Evolutionary conservation across 2,888 invertebrate species (phyloP), one percentile per base, ranked within the genome.

Genomic region (Acanthacorydalis orientalis): DNA sequence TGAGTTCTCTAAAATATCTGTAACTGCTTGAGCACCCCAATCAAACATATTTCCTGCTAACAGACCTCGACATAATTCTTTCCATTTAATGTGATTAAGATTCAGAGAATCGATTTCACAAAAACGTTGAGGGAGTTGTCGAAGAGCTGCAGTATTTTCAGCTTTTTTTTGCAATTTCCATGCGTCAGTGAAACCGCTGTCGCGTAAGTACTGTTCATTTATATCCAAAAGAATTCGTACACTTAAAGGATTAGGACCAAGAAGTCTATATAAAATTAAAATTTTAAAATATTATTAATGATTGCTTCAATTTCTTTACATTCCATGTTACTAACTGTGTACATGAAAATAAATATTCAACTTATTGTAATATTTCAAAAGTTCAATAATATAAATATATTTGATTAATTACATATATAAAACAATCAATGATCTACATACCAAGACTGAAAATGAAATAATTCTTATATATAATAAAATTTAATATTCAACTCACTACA

Each of bases 21-120:
- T 80, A 3, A 92, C 86, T 59, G 90, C 91, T 64, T 85, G 83
- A 2, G 96, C 93, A 46, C 96, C 96, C 91, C 93, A 95, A 65
- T 97, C 96, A 69, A 96, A 96, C 69, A 96, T 90, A 65, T 97
- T 97, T 16, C 95, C 78, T 57, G 80, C 81, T 54, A 82, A 62
- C n/a, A 81, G 72, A 38, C 82, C 82, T 55, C 70, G 70, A 51
- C 76, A 72, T 38, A 82, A 59, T 59, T 80, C 79, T 51, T 70
- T 68, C 81, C 81, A 82, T 56, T 71, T 72, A 44, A 68, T 67
- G 48, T 67, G 59, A 47, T 73, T 68, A 55, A 71, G 74, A 43
- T 70, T 66, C 51, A 91, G 68, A 11, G 70, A 68, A 66, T 91
- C 90, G 48, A 93, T 66, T 55, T 74, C 69, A 39, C 70, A 63